Evolutionary conservation across 2,797 vertebrate species (phyloP).

Genomic region (Delichon dasypus): DNA sequence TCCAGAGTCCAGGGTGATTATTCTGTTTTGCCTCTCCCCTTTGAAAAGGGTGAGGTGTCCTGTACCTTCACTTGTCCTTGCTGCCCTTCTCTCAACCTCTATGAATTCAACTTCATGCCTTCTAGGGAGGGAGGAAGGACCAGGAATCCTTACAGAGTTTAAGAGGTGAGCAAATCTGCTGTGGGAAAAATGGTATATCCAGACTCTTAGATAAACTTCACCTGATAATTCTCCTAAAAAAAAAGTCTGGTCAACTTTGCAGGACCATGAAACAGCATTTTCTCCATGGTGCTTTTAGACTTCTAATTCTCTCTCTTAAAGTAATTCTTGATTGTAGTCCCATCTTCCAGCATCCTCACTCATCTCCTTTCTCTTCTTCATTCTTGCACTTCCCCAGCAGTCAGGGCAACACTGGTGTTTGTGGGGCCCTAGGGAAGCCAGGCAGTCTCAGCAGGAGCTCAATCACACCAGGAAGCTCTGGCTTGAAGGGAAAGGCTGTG

Average conservation of each 20-base stretch:
- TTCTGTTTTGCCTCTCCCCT: neutral
- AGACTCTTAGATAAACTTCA: neutral
- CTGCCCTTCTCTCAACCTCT: neutral
- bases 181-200: neutral
- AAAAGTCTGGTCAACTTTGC: neutral
- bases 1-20: neutral
- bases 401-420: neutral
- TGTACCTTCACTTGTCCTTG: neutral
- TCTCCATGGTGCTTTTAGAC: neutral
- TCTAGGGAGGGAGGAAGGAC: neutral
- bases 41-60: neutral
- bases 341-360: neutral
- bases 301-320: neutral
- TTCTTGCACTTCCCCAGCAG: neutral
- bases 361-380: neutral
- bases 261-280: neutral
- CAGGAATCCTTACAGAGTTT: neutral
- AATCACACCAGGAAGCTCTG: neutral
- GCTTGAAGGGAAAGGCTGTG: neutral
- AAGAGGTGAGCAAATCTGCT: neutral
- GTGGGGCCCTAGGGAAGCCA: neutral
- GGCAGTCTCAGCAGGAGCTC: neutral
- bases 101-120: neutral
- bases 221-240: neutral
- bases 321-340: neutral